Base-by-base conservation (phyloP, 2,888 invertebrate genomes). In the Dasysyrphus albostriatus region DNA sequence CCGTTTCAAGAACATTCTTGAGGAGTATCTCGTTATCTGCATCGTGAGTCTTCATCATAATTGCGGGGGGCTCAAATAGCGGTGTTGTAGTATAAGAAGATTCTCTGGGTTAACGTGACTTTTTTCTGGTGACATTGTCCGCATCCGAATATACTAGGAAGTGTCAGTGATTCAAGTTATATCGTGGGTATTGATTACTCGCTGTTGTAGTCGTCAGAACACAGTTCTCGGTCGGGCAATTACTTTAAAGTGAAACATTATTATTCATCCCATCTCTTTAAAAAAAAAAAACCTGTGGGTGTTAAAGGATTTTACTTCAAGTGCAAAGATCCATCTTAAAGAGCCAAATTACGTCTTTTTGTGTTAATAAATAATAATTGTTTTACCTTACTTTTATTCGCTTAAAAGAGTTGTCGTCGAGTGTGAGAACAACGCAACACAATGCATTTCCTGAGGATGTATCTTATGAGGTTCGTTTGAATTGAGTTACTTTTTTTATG, bases 381-480 rank as follows among this genome's bases (percentile, higher is more conserved):
- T 67, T 67, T 59, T 14, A 73, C 37, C 34, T 82, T 34, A 34
- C 34, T 10, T 47, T 67, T 65, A 6, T 8, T 54, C 24, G 24
- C 39, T 24, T 9, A n/a, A 12, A 39, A 39, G 12, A 39, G 16
- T 47, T 37, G n/a, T 32, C 37, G 54, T 37, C 34, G n/a, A 75
- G 44, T 72, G 77, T 65, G 72, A 59, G 69, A 79, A 77, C 51
- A 73, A 49, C 70, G 34, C 49, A 61, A 83, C 61, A 59, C 47
- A 61, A 88, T 88, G 88, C 79, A 83, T 76, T 75, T 88, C 75
- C 79, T 83, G 76, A 83, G 73, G 83, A 79, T 88, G 80, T 88
- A 88, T 83, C 76, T 88, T 19, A 56, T 88, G 76, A 88, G 88
- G 88, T 88, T 80, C 19, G 88, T 88, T 81, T 80, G 72, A 78